Base-by-base conservation (phyloP, 1,140 invertebrate genomes). In the Zaprionus ghesquierei region DNA sequence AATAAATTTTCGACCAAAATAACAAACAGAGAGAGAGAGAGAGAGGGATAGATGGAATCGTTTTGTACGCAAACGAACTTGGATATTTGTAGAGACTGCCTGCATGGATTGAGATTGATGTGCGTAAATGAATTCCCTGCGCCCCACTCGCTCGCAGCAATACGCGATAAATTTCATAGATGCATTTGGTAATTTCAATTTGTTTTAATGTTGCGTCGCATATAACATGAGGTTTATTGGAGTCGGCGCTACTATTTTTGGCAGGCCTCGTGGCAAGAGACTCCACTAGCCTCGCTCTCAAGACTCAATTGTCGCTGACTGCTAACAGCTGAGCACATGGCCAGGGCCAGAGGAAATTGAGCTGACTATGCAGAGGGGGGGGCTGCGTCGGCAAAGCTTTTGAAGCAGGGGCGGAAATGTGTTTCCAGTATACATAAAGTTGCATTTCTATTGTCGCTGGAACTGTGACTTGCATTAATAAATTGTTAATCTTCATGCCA, bases 121-220 rank as follows among this genome's bases (percentile, higher is more conserved):
- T 89, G 60, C 79, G 71, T 86, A 76, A 89, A 89, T 86, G 69
- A 82, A 79, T 75, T 82, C 79, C 61, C 25, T 69, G 61, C 46
- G 38, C 38, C 15, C 38, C 38, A n/a, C 38, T 44, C 38, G 38
- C 33, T 44, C 35, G 9, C 18, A 5, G 9, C 8, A 44, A 9
- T 44, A 18, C 15, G 75, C 79, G 46, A 86, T 86, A 86, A 87
- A 87, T 86, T 87, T 87, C 72, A 75, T 76, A 82, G 79, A 79
- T 86, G 82, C 82, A 87, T 86, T 86, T 86, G 75, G 82, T 87
- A 79, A 87, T 87, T 87, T 89, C 82, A 89, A 89, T 86, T 86
- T 86, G 81, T 86, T 85, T 78, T 64, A 77, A 86, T 85, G 75
- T 56, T 65, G 51, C 55, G 61, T 49, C 56, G 12, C 51, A 78